Percentiles rank a stretch among this genome's conserved stretches.
Conservation (phyloP, 1,140 invertebrate species). For the Limonius californicus region DNA sequence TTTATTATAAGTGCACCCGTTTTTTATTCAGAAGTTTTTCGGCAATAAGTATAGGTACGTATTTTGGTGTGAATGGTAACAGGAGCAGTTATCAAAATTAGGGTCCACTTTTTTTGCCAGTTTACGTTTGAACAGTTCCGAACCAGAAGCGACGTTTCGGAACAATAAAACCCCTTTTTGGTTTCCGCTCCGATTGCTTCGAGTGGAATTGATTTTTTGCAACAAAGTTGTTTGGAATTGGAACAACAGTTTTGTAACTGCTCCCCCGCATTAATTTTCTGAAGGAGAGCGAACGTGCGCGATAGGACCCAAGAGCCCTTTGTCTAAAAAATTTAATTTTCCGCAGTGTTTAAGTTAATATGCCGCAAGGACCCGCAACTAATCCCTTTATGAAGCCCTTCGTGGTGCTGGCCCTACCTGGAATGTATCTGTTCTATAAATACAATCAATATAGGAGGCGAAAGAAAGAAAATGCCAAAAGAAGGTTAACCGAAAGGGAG, state of each 20-base stretch:
- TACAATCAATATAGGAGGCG: constrained; percentile 82
- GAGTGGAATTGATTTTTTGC: too few species aligned
- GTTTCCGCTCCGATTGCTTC: too few species aligned
- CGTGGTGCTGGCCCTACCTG: constrained; percentile 75
- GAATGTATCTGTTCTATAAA: constrained; percentile 88
- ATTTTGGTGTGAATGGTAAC: too few species aligned
- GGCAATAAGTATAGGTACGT: too few species aligned
- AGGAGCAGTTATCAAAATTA: too few species aligned
- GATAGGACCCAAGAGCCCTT: background rate
- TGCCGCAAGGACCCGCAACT: constrained; percentile 57
- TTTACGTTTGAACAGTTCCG: too few species aligned
- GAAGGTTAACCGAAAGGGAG: constrained; percentile 78
- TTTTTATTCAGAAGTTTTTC: too few species aligned
- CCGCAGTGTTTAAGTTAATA: constrained; percentile 35
- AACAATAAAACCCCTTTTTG: too few species aligned
- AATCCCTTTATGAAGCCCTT: constrained; percentile 73
- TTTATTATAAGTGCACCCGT: too few species aligned
- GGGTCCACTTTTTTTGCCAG: too few species aligned
- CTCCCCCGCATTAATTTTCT: background rate
- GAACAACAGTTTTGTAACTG: background rate
- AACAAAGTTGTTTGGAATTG: too few species aligned
- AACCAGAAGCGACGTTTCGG: too few species aligned
- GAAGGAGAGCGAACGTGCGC: background rate
- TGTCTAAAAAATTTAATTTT: constrained; percentile 4
- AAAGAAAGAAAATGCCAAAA: constrained; percentile 73